phyloP scores from a whole-genome alignment of 2,888 invertebrate species.

The Sepiola atlantica region DNA sequence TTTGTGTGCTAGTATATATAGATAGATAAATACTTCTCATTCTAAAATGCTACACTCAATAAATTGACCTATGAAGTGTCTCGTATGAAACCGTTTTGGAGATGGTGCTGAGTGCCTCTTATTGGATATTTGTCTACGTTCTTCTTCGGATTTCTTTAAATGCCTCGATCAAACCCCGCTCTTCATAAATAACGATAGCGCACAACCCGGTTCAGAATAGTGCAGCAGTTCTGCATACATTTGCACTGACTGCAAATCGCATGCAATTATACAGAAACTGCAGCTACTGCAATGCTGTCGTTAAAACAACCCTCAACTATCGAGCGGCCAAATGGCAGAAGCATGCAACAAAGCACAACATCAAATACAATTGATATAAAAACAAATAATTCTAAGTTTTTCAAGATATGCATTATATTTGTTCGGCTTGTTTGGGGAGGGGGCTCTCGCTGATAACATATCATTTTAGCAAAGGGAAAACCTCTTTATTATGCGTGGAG shows the following conservation, averaged over 20 bases:
- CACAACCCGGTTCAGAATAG: slow-evolving; percentile 15
- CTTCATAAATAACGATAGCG: not conserved
- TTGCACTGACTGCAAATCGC: slow-evolving; percentile 12
- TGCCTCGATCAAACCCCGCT: not conserved
- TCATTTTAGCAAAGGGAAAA: not conserved
- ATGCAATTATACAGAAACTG: slow-evolving; percentile 15
- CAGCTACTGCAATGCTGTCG: slow-evolving; percentile 32
- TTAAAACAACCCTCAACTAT: not conserved
- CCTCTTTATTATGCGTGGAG: not conserved
- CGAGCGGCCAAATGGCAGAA: not conserved
- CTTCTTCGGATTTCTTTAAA: not conserved
- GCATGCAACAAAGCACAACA: not conserved
- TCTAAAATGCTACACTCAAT: not conserved
- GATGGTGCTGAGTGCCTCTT: not conserved
- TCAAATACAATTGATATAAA: not conserved
- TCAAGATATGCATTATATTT: not conserved
- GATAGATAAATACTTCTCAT: not conserved
- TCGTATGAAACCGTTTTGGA: too few relatives aligned
- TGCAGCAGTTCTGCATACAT: slow-evolving; percentile 19
- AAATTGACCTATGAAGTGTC: not conserved
- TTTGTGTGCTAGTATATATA: not conserved
- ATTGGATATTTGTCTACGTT: not conserved
- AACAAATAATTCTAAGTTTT: slow-evolving; percentile 32
- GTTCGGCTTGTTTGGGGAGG: not conserved
- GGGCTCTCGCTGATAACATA: not conserved